phyloP scores from a whole-genome alignment of 2,888 invertebrate species.

The Acleris emargana region DNA sequence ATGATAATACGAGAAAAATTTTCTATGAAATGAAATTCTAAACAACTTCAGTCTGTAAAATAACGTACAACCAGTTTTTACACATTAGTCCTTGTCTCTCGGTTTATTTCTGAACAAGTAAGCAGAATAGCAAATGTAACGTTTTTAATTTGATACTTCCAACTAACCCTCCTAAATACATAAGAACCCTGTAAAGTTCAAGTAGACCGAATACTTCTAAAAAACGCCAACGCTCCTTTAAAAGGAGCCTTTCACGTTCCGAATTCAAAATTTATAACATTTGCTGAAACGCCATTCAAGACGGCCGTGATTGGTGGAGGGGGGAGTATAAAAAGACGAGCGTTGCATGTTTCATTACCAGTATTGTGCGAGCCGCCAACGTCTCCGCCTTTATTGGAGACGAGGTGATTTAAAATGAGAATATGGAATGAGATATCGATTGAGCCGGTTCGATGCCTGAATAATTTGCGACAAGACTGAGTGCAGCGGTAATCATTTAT shows the following conservation, averaged over 20 bases:
- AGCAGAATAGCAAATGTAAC: no score
- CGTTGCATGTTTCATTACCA: slow-evolving; percentile 69
- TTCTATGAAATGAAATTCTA: no score
- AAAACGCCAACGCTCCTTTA: slow-evolving; percentile 3
- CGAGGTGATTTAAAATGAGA: slow-evolving; percentile 64
- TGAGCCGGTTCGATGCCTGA: slow-evolving; percentile 45
- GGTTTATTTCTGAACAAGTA: no score
- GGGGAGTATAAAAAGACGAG: slow-evolving; percentile 53
- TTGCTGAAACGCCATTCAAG: slow-evolving; percentile 48
- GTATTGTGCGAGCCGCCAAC: slow-evolving; percentile 65
- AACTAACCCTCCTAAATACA: background rate
- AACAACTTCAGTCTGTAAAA: no score
- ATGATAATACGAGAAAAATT: no score
- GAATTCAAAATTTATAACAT: slow-evolving; percentile 63
- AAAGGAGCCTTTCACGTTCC: slow-evolving; percentile 39
- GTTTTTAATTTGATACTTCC: no score
- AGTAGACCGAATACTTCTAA: background rate
- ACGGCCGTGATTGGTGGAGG: slow-evolving; percentile 59
- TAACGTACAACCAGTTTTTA: no score
- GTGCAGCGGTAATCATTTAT: slow-evolving; percentile 46
- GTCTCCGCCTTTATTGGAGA: slow-evolving; percentile 56
- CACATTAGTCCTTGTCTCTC: no score
- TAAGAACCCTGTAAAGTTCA: no score
- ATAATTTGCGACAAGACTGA: slow-evolving; percentile 49
- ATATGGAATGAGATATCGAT: slow-evolving; percentile 71